Percentiles rank a stretch among this genome's conserved stretches.
Evolutionary conservation across 2,888 invertebrate species (phyloP).

Genomic region (Resseliella maxima): DNA sequence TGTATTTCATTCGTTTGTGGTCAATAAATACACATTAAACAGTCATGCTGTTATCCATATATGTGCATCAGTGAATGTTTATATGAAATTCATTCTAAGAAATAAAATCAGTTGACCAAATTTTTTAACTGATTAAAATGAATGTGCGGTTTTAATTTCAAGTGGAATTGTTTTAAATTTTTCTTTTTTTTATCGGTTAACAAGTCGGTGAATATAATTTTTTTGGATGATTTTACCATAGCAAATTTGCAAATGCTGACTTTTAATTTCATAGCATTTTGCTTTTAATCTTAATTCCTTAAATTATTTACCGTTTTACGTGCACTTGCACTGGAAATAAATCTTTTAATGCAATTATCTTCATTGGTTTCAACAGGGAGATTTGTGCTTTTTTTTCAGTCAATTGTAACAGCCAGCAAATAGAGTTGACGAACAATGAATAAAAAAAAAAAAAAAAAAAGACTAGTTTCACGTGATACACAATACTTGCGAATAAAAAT

Average conservation of each 20-base stretch:
- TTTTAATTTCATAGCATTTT: neutral
- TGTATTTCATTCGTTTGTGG: neutral
- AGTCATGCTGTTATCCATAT: neutral
- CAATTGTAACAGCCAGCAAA: neutral
- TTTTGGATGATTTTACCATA: neutral
- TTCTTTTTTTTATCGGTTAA: neutral
- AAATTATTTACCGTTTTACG: neutral
- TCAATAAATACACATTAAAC: conserved; percentile 15
- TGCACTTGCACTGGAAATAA: neutral
- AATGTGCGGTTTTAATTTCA: neutral
- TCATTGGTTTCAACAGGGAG: neutral
- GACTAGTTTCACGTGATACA: neutral
- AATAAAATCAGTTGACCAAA: neutral
- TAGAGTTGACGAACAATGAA: neutral
- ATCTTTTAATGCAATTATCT: conserved; percentile 29
- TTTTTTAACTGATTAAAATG: neutral
- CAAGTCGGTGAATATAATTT: neutral
- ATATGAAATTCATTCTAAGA: neutral
- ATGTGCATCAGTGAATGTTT: neutral
- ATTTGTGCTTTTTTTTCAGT: neutral
- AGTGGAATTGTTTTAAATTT: neutral
- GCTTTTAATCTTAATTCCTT: neutral
- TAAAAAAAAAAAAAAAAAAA: too few species aligned
- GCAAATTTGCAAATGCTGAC: neutral
- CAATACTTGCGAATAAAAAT: neutral